Conservation (phyloP, 1,140 invertebrate species). For the Brachystomella parvula region DNA sequence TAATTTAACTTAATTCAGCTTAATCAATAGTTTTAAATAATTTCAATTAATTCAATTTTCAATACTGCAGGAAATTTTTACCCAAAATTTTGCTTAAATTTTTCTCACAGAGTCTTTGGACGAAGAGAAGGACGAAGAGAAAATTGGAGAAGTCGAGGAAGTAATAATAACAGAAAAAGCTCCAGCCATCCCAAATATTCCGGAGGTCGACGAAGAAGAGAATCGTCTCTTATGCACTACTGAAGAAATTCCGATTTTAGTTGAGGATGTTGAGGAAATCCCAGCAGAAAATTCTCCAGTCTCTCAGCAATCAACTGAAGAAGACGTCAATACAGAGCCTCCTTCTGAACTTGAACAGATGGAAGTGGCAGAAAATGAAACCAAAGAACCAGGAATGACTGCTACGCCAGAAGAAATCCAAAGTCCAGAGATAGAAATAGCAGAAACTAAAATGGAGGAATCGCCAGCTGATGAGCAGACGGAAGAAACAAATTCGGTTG, state of each 20-base stretch:
- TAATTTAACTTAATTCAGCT: too few species aligned
- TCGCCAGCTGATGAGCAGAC: too few species aligned
- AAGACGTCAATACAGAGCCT: too few species aligned
- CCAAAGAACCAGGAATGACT: background rate
- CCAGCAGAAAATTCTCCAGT: background rate
- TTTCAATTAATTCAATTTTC: too few species aligned
- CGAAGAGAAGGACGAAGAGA: background rate
- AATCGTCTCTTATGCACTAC: background rate
- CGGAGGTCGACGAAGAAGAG: conserved; percentile 28
- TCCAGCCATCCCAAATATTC: conserved; percentile 43
- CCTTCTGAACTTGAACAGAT: too few species aligned
- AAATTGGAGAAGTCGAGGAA: background rate
- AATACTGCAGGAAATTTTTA: too few species aligned
- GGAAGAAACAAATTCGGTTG: too few species aligned
- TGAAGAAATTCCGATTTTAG: conserved; percentile 41
- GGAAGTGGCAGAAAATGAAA: too few species aligned
- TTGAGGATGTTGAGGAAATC: conserved; percentile 46
- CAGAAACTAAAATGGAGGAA: background rate
- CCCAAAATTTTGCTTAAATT: background rate
- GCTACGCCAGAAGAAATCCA: background rate
- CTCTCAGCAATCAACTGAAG: too few species aligned
- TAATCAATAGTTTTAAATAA: too few species aligned
- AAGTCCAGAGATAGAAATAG: conserved; percentile 1
- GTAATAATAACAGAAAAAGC: conserved; percentile 43
- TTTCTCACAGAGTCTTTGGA: conserved; percentile 43